Base-by-base conservation (phyloP, 2,888 invertebrate species). In the Scaeva pyrastri region DNA sequence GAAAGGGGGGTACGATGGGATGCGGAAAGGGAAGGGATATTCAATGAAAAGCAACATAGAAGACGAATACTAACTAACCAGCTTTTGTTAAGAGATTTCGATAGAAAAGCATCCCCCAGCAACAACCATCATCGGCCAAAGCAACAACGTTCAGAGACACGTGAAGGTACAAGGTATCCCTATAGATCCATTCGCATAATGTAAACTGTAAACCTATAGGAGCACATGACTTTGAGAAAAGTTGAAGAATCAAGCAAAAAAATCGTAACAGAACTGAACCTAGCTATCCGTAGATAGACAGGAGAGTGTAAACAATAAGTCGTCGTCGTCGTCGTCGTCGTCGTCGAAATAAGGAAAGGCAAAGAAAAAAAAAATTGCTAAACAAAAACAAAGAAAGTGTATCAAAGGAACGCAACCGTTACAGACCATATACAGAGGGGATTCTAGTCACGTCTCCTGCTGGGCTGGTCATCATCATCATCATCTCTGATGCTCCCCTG, bases 371-470 rank as follows among this genome's bases (percentile, higher is more conserved):
- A 58, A 41, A 50, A 52, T 19, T n/a, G n/a, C n/a, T n/a, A n/a
- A n/a, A n/a, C n/a, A 16, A 64, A 45, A 64, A 16, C 2, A 36
- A 48, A 31, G 10, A 31, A 31, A 31, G 31, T 31, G 31, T 19
- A 19, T 43, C 56, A 66, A 76, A 48, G 19, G 39, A 66, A 68
- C 48, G 43, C 70, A 52, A 23, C 11, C 14, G 23, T 26, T 31
- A 41, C 52, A 48, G 11, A 48, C 26, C 19, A 26, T 23, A 52
- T n/a, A n/a, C n/a, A n/a, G 21, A 64, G 45, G 45, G 66, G 66
- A 85, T 85, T 85, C 85, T 50, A 68, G 80, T 80, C 85, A 85
- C 85, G 85, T 80, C 72, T 55, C 41, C 14, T 1, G 19, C 48
- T 48, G 62, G 31, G 10, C 23, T 80, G 31, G 71, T 71, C 82